These are phyloP conservation scores for Megaceryle maxima DNA, from an alignment of 2,113 vertebrate species.

Conservation along the genomic window DNA sequence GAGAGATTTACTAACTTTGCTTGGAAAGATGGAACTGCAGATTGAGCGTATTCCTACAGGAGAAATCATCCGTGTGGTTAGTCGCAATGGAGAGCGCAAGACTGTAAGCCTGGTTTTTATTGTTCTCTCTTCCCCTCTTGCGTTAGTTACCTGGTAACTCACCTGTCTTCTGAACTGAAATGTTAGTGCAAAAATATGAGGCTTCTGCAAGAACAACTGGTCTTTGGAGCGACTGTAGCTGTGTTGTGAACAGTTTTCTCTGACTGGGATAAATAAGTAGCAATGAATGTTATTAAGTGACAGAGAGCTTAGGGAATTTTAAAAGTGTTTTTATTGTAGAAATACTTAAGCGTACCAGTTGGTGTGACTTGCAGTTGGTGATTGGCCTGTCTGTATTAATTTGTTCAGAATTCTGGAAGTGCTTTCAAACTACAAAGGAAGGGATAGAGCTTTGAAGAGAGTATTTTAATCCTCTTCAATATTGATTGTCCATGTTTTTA, in stretches of 20 bases:
- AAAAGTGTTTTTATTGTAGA: background rate
- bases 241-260: background rate
- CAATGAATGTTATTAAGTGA: background rate
- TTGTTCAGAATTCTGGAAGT: background rate
- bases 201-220: background rate
- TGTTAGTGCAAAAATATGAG: fast-evolving
- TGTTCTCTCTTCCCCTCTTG: background rate
- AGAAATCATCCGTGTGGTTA: conserved; percentile 75
- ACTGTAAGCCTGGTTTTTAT: conserved; percentile 62
- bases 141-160: background rate
- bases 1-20: background rate
- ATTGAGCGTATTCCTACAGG: conserved; percentile 75
- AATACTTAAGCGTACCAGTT: background rate
- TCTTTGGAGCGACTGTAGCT: background rate
- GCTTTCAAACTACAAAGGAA: background rate
- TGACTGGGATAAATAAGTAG: background rate
- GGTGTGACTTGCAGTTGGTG: background rate
- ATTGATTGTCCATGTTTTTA: background rate
- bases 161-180: background rate
- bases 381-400: background rate
- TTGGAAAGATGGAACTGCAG: conserved; percentile 69
- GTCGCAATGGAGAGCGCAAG: conserved; percentile 61
- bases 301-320: background rate
- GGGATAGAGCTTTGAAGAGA: background rate
- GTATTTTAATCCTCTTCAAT: background rate